A percentile compares a stretch with the other conserved stretches of the same genome.
phyloP scores from a whole-genome alignment of 64 coral and sea anemone species.

The Actinia equina region DNA sequence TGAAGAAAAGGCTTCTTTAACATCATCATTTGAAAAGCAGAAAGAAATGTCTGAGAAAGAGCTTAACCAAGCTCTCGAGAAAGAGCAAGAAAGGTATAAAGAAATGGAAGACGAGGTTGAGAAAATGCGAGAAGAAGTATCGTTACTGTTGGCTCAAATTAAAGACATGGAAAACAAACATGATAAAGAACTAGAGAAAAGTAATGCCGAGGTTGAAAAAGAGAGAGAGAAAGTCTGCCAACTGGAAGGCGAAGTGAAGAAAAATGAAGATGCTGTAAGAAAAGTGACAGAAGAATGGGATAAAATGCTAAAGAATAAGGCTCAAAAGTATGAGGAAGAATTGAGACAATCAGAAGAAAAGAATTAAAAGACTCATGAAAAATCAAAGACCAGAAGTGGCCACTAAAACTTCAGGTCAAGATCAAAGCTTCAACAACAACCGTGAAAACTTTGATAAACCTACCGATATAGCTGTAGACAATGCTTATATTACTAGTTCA shows the following conservation, averaged over 20 bases:
- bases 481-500: not conserved
- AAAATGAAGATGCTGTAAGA: constrained; percentile 33
- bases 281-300: constrained; percentile 72
- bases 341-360: constrained; percentile 52
- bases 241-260: constrained; percentile 55
- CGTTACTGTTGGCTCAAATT: constrained; percentile 3
- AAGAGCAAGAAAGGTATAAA: constrained; percentile 37
- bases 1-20: constrained; percentile 41
- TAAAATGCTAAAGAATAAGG: constrained; percentile 45
- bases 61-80: constrained; percentile 23
- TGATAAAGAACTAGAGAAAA: constrained; percentile 8
- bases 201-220: not conserved
- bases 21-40: constrained; percentile 27
- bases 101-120: constrained; percentile 45
- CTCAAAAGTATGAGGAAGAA: constrained; percentile 63
- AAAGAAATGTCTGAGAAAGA: constrained; percentile 29
- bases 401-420: not conserved
- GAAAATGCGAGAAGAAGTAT: not conserved
- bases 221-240: constrained; percentile 29
- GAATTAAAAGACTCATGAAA: constrained; percentile 6
- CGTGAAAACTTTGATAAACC: not conserved
- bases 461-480: no score
- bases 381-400: not conserved
- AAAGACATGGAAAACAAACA: constrained; percentile 45
- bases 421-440: not conserved